Conservation (phyloP, 1,140 invertebrate genomes). For the Cydia pomonella region DNA sequence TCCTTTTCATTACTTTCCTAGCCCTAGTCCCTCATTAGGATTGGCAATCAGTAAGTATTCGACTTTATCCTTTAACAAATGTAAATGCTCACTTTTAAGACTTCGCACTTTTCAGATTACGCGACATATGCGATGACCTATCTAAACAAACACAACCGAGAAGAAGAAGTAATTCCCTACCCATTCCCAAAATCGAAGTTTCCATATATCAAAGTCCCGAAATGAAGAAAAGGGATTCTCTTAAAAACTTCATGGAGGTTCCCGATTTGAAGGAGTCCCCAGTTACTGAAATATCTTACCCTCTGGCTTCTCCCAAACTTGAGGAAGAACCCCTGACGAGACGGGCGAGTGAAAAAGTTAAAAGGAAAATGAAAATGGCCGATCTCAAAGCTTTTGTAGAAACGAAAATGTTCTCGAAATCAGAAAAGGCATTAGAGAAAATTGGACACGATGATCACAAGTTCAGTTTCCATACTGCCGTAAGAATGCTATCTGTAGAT, state of each 20-base stretch:
- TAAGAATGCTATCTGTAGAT: constrained; percentile 78
- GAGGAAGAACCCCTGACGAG: constrained; percentile 83
- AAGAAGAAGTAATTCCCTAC: constrained; percentile 94
- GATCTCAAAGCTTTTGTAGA: constrained; percentile 94
- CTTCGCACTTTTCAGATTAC: constrained; percentile 81
- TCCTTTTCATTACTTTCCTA: too few species aligned
- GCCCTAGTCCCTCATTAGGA: too few species aligned
- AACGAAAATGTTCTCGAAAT: constrained; percentile 94
- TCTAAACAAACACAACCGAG: constrained; percentile 87
- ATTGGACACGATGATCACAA: constrained; percentile 87
- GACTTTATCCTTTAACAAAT: not conserved
- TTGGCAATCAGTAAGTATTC: too few species aligned
- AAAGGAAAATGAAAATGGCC: constrained; percentile 93
- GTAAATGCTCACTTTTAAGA: not conserved
- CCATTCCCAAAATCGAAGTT: constrained; percentile 95
- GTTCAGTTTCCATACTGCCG: constrained; percentile 76
- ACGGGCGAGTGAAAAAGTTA: constrained; percentile 89
- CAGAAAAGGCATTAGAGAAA: constrained; percentile 94
- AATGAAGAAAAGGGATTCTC: constrained; percentile 84
- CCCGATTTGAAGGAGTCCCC: constrained; percentile 85
- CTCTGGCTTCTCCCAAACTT: constrained; percentile 73
- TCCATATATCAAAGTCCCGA: constrained; percentile 90
- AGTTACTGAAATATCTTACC: constrained; percentile 71
- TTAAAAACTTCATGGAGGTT: constrained; percentile 89
- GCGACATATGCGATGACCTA: constrained; percentile 90